These are phyloP conservation scores for Valencia hispanica DNA, from an alignment of 2,797 vertebrate genomes.

Conservation along the genomic window DNA sequence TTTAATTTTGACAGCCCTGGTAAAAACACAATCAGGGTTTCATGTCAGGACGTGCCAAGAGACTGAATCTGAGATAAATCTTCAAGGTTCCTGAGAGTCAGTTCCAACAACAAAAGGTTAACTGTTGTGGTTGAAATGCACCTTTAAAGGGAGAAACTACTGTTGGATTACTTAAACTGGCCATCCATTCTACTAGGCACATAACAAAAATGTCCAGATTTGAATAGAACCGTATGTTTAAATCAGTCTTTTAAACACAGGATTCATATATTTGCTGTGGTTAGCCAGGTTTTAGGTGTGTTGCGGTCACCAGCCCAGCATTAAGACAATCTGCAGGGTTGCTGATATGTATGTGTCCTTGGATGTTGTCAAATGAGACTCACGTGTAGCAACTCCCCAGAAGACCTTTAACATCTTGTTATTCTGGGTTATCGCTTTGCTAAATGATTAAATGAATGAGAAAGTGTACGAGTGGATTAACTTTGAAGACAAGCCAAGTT, in stretches of 20 bases:
- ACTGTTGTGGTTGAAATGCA: neutral
- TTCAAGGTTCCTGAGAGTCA: too few species aligned
- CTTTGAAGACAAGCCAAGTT: conserved; percentile 9
- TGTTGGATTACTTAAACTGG: too few species aligned
- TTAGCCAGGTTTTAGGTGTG: neutral
- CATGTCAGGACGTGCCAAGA: too few species aligned
- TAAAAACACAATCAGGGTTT: too few species aligned
- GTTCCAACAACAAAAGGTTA: too few species aligned
- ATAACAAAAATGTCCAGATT: neutral
- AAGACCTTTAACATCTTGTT: neutral
- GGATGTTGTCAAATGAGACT: neutral
- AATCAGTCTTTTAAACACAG: neutral
- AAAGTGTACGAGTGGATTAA: conserved; percentile 7
- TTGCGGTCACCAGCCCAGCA: neutral
- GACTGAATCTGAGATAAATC: too few species aligned
- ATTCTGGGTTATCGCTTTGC: neutral
- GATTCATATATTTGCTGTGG: neutral
- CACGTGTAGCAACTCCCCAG: neutral
- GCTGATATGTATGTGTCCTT: neutral
- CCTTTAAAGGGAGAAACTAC: neutral
- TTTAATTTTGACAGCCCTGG: too few species aligned
- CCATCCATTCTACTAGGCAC: too few species aligned
- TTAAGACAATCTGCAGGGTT: neutral
- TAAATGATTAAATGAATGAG: conserved; percentile 13
- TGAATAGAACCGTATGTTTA: neutral